Evolutionary conservation across 1,140 invertebrate species (phyloP), one percentile per base, ranked within the genome.

Genomic region (Drosophila rhopaloa): DNA sequence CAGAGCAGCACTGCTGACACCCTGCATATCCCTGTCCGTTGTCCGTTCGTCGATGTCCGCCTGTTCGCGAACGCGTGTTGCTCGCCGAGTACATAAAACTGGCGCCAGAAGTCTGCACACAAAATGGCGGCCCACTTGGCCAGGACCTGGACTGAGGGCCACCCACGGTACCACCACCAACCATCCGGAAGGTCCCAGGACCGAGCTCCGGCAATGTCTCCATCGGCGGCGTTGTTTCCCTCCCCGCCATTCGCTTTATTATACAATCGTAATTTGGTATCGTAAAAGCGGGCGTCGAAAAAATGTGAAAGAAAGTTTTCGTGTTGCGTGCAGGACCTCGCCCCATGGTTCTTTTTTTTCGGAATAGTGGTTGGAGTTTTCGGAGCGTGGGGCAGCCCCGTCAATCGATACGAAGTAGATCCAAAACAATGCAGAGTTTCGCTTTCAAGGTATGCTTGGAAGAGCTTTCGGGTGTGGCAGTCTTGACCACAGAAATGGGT

Each of bases 211-310:
- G 38, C 68, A 71, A 71, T 71, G 68, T 71, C 68, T 71, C 66
- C 66, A 60, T 60, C 60, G 38, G 19, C 13, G 60, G 50, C 32
- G 7, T 10, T 63, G 50, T 44, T 44, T 57, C 24, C 63, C 51
- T 75, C 35, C 48, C 35, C 50, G 11, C 43, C 48, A 46, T 16
- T 61, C 61, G 83, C 83, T 86, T 86, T 86, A 86, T 86, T 86
- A 86, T 86, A 86, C 83, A 86, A 88, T 86, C 83, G 83, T 86
- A 88, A 86, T 86, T 86, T 88, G 83, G 83, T 83, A 88, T 86
- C 83, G 83, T 86, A 86, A 86, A 86, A 88, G 74, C 81, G 81
- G 81, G 81, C 77, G 81, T 65, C 81, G 60, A 85, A 84, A 73
- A 84, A 86, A 88, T 88, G 83, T 83, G 62, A 78, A 83, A 82